Base-by-base conservation (phyloP, 2,888 invertebrate species). In the Andrena camellia region DNA sequence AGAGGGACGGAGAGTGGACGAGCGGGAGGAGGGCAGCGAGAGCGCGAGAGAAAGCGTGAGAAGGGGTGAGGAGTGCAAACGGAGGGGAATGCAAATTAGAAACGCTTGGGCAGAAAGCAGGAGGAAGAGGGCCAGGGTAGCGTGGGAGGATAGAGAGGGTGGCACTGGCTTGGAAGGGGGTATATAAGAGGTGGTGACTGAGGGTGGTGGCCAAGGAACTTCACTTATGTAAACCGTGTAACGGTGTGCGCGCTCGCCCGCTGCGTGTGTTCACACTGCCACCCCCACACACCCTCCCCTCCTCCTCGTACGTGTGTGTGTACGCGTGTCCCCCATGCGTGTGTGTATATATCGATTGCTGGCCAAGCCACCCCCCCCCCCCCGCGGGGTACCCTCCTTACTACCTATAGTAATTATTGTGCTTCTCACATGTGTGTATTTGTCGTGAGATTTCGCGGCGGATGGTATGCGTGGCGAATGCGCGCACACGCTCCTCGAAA, bases 61-160 rank as follows among this genome's bases (percentile, higher is more conserved):
- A 82, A 79, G 79, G 84, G 86, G 85, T 64, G 86, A 88, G 89
- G 91, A 90, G 91, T 90, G 91, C 90, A 89, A 91, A 92, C 91
- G 91, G 91, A 93, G 93, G 93, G 93, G 94, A 93, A 93, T 94
- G 94, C 93, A 94, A 94, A 94, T 94, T 94, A 93, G 92, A 93
- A 93, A 93, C 92, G 93, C 92, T 92, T 91, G 92, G 93, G 92
- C 92, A 92, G 92, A 91, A 92, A 90, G 90, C 91, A 90, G 87
- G 87, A 86, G 88, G 86, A 87, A 87, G 89, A 82, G 83, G 84
- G 84, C 75, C 76, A 76, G 81, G 81, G 77, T 78, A 72, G 66
- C 79, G 77, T 62, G 84, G 86, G 66, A 83, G 84, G 85, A 84
- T 70, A 81, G 84, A 84, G 85, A 81, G 85, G 81, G 81, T 73